A percentile compares a stretch with the other conserved stretches of the same genome.
These are phyloP conservation scores for Pseudoips prasinana DNA, from an alignment of 2,888 invertebrate species.

Conservation along the genomic window DNA sequence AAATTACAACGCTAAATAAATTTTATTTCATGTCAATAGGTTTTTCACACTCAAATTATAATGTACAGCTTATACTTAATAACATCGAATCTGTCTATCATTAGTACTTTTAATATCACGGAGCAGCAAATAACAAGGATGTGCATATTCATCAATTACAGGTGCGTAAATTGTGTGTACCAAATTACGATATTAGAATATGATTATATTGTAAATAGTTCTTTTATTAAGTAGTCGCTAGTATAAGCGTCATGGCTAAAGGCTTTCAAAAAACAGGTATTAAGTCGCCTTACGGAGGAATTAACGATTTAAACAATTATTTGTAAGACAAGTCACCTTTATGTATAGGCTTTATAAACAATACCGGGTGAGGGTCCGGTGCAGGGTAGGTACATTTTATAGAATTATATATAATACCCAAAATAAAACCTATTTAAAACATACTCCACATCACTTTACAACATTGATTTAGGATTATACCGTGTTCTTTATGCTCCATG, in stretches of 20 bases:
- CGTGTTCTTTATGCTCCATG: too few relatives aligned
- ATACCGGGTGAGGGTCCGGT: too few relatives aligned
- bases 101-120: conserved; percentile 54
- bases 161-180: conserved; percentile 21
- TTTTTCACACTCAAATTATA: conserved; percentile 66
- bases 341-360: too few relatives aligned
- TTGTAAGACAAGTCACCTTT: too few relatives aligned
- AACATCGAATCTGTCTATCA: conserved; percentile 53
- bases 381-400: too few relatives aligned
- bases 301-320: too few relatives aligned
- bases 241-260: conserved; percentile 22
- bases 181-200: conserved; percentile 10
- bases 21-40: conserved; percentile 69
- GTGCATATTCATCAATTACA: conserved; percentile 36
- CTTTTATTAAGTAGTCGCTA: conserved; percentile 5
- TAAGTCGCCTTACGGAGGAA: conserved; percentile 2
- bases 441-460: too few relatives aligned
- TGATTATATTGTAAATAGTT: conserved; percentile 9
- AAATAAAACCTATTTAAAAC: too few relatives aligned
- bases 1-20: conserved; percentile 67
- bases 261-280: conserved; percentile 8
- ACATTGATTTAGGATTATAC: too few relatives aligned
- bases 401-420: too few relatives aligned
- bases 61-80: conserved; percentile 47
- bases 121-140: conserved; percentile 47